phyloP scores from a whole-genome alignment of 1,140 invertebrate species.

The Lucilia cuprina region DNA sequence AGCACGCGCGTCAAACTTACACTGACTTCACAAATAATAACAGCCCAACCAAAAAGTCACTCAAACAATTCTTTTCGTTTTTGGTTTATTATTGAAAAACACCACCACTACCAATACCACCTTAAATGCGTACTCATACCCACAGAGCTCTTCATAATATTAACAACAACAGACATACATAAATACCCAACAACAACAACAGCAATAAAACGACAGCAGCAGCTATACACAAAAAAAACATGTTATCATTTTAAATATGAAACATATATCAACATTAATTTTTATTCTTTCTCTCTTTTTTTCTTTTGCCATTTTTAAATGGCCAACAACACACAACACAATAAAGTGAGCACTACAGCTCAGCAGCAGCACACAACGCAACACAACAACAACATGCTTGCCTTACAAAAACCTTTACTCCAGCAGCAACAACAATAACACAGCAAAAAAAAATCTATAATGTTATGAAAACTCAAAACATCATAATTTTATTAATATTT shows the following conservation, averaged over 20 bases:
- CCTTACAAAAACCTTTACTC: too few species aligned
- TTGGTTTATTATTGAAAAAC: background rate
- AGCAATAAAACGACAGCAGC: too few species aligned
- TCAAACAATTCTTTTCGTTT: constrained; percentile 33
- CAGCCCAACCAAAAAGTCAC: constrained; percentile 41
- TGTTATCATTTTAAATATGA: constrained; percentile 34
- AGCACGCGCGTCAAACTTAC: constrained; percentile 61
- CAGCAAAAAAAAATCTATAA: background rate
- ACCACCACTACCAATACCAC: constrained; percentile 13
- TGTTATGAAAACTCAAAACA: constrained; percentile 34
- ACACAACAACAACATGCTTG: background rate
- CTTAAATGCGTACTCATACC: constrained; percentile 33
- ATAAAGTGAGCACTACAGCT: background rate
- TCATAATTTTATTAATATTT: constrained; percentile 35
- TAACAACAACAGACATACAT: background rate
- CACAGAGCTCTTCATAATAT: background rate
- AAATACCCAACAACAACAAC: background rate
- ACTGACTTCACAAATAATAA: constrained; percentile 45
- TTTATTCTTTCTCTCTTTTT: constrained; percentile 22
- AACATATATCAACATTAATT: constrained; percentile 34
- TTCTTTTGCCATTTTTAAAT: background rate
- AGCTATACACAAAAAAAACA: constrained; percentile 4
- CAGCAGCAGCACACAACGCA: background rate
- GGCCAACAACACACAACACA: background rate
- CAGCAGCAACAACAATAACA: background rate